Percentiles rank a stretch among this genome's conserved stretches.
phyloP scores from a whole-genome alignment of 2,113 vertebrate genomes.

The Lepidothrix coronata region DNA sequence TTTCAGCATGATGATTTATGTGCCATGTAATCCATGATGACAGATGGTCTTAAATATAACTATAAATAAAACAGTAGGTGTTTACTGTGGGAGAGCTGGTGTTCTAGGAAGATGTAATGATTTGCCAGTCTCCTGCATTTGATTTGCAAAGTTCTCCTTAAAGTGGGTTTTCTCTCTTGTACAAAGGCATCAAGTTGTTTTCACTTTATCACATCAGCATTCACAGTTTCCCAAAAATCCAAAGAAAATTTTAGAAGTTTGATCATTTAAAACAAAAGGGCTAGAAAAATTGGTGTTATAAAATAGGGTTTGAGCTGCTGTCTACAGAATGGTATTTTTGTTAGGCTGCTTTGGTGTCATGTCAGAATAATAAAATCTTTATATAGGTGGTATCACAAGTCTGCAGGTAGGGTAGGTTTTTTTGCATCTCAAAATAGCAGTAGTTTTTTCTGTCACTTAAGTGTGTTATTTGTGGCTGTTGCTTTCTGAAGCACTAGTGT shows the following conservation, averaged over 20 bases:
- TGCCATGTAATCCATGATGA: conserved; percentile 40
- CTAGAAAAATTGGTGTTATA: neutral
- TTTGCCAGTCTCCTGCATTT: neutral
- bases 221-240: neutral
- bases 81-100: conserved; percentile 25
- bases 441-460: neutral
- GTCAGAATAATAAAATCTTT: neutral
- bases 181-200: neutral
- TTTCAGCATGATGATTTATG: conserved; percentile 63
- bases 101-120: neutral
- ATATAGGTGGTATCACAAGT: neutral
- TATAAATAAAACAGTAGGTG: conserved; percentile 59
- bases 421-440: neutral
- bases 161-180: neutral
- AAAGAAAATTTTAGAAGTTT: neutral
- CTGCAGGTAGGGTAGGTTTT: neutral
- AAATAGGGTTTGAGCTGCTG: neutral
- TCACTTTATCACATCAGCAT: neutral
- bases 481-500: neutral
- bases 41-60: conserved; percentile 48
- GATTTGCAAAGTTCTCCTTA: neutral
- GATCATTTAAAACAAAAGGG: neutral
- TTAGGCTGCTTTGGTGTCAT: neutral
- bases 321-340: neutral
- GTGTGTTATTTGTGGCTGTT: neutral